Evolutionary conservation across 1,140 invertebrate species (phyloP).

Genomic region (Babylonia areolata): DNA sequence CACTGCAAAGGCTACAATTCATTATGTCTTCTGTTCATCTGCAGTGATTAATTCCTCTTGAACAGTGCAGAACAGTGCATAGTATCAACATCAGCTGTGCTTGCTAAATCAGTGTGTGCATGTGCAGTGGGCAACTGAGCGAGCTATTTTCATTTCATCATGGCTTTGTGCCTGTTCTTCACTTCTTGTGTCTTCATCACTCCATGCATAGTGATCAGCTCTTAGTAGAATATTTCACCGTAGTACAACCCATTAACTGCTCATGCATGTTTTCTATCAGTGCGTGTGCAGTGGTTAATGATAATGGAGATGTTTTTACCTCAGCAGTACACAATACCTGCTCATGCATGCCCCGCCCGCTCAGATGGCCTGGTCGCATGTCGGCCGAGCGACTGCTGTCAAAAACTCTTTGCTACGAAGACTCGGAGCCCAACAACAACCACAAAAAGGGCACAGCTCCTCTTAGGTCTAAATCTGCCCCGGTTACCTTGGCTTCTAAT

Average conservation of each 20-base stretch:
- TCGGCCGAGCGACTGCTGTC: slow-evolving; percentile 51
- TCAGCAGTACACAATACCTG: slow-evolving; percentile 60
- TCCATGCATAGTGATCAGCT: no score
- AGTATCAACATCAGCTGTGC: no score
- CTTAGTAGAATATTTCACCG: no score
- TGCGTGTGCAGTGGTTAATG: not conserved
- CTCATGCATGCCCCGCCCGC: slow-evolving; percentile 48
- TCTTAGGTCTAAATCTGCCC: not conserved
- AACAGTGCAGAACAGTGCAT: no score
- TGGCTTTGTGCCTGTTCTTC: no score
- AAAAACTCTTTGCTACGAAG: slow-evolving; percentile 52
- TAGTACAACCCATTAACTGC: not conserved
- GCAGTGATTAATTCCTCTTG: no score
- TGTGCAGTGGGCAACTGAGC: no score
- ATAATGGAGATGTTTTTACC: slow-evolving; percentile 37
- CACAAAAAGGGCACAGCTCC: slow-evolving; percentile 39
- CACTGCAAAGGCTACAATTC: no score
- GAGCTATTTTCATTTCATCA: no score
- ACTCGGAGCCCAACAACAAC: slow-evolving; percentile 59
- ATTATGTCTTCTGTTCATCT: no score
- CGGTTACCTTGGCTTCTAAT: not conserved
- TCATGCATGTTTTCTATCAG: not conserved
- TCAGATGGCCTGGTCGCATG: slow-evolving; percentile 44
- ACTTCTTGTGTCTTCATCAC: no score
- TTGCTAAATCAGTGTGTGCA: no score